A percentile compares a stretch with the other conserved stretches of the same genome.
phyloP scores from a whole-genome alignment of 2,113 vertebrate genomes.

The Anoura caudifer region DNA sequence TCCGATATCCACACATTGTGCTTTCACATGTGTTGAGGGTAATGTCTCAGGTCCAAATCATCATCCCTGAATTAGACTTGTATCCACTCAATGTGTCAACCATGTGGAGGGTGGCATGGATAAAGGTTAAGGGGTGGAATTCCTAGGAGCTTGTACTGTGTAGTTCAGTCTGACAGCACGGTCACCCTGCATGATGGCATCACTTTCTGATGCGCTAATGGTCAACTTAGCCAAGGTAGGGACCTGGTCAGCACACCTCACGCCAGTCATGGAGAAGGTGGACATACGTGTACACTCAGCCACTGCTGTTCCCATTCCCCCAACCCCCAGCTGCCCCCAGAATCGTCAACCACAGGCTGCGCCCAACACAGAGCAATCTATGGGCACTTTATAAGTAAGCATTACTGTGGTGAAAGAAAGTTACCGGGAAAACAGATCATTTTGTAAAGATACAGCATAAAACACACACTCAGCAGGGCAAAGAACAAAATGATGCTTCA shows the following conservation, averaged over 20 bases:
- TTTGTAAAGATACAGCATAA: not conserved
- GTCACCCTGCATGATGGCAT: not conserved
- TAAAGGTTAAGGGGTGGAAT: not conserved
- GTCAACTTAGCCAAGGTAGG: not conserved
- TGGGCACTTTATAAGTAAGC: not conserved
- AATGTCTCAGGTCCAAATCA: rapidly evolving
- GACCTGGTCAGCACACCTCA: not conserved
- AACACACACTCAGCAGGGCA: too few species aligned
- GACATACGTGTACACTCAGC: not conserved
- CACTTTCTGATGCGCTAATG: not conserved
- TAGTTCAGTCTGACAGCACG: not conserved
- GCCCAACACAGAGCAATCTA: rapidly evolving
- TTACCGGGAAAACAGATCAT: not conserved
- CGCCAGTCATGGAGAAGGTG: not conserved
- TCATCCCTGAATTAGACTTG: not conserved
- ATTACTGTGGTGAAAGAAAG: too few species aligned
- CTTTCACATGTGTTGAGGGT: not conserved
- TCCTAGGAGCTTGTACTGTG: not conserved
- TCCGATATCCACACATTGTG: rapidly evolving
- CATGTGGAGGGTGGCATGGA: rapidly evolving
- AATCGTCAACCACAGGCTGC: rapidly evolving
- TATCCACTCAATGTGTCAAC: rapidly evolving
- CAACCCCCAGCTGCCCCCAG: not conserved
- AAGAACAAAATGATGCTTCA: rapidly evolving
- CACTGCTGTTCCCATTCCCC: rapidly evolving